Base-by-base conservation (phyloP, 2,888 invertebrate species). In the Rotaria macrura region DNA sequence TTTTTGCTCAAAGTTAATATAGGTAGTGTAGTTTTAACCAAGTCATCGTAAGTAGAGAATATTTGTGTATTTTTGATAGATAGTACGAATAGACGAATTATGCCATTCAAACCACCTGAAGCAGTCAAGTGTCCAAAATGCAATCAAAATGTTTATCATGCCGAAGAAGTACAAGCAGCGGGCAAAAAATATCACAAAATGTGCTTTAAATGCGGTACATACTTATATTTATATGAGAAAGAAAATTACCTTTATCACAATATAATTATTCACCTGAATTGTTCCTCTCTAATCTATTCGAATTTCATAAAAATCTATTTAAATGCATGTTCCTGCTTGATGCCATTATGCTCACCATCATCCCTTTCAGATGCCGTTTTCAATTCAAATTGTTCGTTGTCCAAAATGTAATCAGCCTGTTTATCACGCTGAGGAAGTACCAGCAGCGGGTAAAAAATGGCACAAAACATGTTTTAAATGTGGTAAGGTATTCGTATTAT, bases 401-500 rank as follows among this genome's bases (percentile, higher is more conserved):
- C 54, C 84, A 20, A 54, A 57, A 84, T 84, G 84, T 57, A 43
- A 57, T 55, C 84, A 84, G n/a, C 55, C 84, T 34, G 84, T 84
- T 54, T 84, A 84, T 55, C 55, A 54, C 29, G 84, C 84, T 54
- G 84, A 84, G 40, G 55, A 84, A 40, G 84, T 84, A 38, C 40
- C 29, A 20, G 84, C 84, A 54, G 84, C 55, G 25, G 84, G 84
- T 49, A 84, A 55, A 57, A 84, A 84, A 84, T 84, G 84, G 57
- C 84, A 84, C 34, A 57, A 57, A 57, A 49, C 52, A 38, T 57
- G 84, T 52, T 84, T 84, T n/a, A 43, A 54, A n/a, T 84, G 84
- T 57, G 57, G 40, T 84, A 79, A 38, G 29, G 97, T 97, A 92
- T 74, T 25, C 12, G 7, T 74, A 23, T 38, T 40, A 74, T 74